Base-by-base conservation (phyloP, 2,888 invertebrate species). In the Nomada lathburiana region DNA sequence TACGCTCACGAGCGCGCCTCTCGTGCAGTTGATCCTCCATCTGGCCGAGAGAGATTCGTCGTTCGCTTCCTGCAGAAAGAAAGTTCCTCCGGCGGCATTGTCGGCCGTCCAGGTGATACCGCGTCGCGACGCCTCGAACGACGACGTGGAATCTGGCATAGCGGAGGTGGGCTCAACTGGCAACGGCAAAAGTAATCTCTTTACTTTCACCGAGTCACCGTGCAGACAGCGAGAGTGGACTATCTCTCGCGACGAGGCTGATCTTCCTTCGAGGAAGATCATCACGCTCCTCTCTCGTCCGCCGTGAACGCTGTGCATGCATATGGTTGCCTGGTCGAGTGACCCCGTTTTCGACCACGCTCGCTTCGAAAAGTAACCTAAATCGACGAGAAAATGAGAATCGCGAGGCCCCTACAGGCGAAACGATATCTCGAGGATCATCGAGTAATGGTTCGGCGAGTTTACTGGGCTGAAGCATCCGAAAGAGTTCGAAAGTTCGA, bases 181-280 rank as follows among this genome's bases (percentile, higher is more conserved):
- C 52, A 20, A 11, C 47, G 57, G 70, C 59, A 71, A 69, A 80
- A 83, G 86, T 89, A 87, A 89, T 86, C 89, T 89, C 84, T 86
- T 91, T 89, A 88, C 90, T 91, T 91, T 91, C 91, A 87, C 90
- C 86, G 80, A 73, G 78, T 42, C 67, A 74, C 50, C 57, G 57
- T 26, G 67, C 72, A n/a, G 74, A 88, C 89, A 90, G 90, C 85
- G 90, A 93, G 92, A 92, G 92, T 90, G 86, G 77, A 85, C 83
- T 84, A 83, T 81, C 85, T 73, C 63, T 20, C 5, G 16, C 26
- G n/a, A 57, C 18, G 64, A 26, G 69, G 53, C 62, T 53, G 67
- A 70, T 77, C 72, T 63, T 79, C 65, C 70, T 50, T 44, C 20
- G 29, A 70, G 50, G 63, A 75, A 75, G 68, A 72, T 76, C 76